Conservation (phyloP, 1,140 invertebrate genomes). For the Anagrus nilaparvatae region DNA sequence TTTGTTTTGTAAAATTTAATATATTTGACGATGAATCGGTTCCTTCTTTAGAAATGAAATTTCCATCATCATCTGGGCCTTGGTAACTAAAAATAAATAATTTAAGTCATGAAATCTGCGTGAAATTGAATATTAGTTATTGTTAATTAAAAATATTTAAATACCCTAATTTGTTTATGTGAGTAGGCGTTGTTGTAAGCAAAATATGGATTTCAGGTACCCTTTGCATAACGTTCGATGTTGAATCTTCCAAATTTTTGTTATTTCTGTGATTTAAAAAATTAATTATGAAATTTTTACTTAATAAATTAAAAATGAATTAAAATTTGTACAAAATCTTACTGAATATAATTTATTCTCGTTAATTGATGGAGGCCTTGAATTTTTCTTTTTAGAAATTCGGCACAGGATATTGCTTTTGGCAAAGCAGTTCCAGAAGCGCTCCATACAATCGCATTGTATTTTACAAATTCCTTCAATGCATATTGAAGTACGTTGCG, state of each 20-base stretch:
- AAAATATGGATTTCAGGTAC: constrained; percentile 62
- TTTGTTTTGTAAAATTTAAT: constrained; percentile 17
- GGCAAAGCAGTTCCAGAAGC: constrained; percentile 62
- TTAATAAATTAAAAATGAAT: too few species aligned
- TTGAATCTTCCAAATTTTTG: neutral
- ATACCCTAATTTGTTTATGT: constrained; percentile 44
- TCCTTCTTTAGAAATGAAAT: constrained; percentile 2
- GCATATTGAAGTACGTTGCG: constrained; percentile 69
- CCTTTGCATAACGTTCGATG: constrained; percentile 1
- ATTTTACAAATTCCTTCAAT: constrained; percentile 55
- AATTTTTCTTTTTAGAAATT: constrained; percentile 72
- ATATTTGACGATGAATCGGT: too few species aligned
- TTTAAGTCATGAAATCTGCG: too few species aligned
- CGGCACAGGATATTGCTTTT: constrained; percentile 76
- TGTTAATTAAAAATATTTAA: constrained; percentile 7
- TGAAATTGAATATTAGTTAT: neutral
- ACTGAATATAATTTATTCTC: too few species aligned
- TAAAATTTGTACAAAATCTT: constrained; percentile 43
- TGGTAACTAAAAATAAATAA: constrained; percentile 4
- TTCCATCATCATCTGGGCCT: neutral
- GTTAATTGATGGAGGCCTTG: constrained; percentile 64
- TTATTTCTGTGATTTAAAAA: constrained; percentile 16
- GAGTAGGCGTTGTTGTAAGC: constrained; percentile 49
- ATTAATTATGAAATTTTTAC: too few species aligned
- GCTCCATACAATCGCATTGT: constrained; percentile 59